These are phyloP conservation scores for Nasonia oneida DNA, from an alignment of 2,888 invertebrate species.

Conservation along the genomic window DNA sequence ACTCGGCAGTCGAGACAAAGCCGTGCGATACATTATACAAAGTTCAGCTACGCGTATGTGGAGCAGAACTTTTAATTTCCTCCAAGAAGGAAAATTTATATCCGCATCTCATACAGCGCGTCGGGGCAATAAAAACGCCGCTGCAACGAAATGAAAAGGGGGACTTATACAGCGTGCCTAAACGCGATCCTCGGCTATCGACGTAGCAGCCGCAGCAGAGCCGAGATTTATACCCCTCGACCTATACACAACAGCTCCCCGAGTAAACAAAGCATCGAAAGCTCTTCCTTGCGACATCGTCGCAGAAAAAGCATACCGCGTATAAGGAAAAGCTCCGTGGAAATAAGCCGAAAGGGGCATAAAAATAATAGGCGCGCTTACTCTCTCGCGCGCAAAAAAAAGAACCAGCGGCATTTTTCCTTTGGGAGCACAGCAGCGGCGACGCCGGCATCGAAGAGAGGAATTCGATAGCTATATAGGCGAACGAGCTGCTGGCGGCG, in stretches of 20 bases:
- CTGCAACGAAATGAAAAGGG: background rate
- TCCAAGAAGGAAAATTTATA: background rate
- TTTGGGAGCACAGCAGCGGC: background rate
- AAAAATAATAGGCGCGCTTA: background rate
- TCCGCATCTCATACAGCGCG: background rate
- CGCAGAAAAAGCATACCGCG: conserved; percentile 33
- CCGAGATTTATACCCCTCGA: conserved; percentile 43
- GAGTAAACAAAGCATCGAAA: background rate
- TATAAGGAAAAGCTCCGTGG: background rate
- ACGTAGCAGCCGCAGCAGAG: background rate
- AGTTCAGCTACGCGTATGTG: background rate
- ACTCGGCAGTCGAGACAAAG: background rate
- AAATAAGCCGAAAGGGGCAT: conserved; percentile 12
- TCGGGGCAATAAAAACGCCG: background rate
- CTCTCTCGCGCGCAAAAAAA: background rate
- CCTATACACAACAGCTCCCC: background rate
- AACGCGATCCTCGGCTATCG: conserved; percentile 21
- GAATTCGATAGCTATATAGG: conserved; percentile 38
- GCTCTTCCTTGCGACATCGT: conserved; percentile 29
- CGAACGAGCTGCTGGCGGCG: background rate
- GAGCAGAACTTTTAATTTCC: background rate
- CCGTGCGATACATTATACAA: too few species aligned
- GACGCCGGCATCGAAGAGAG: background rate
- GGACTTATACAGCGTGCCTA: background rate
- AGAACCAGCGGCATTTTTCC: background rate